phyloP scores from a whole-genome alignment of 2,797 vertebrate species.

The Ceyx erithaca region DNA sequence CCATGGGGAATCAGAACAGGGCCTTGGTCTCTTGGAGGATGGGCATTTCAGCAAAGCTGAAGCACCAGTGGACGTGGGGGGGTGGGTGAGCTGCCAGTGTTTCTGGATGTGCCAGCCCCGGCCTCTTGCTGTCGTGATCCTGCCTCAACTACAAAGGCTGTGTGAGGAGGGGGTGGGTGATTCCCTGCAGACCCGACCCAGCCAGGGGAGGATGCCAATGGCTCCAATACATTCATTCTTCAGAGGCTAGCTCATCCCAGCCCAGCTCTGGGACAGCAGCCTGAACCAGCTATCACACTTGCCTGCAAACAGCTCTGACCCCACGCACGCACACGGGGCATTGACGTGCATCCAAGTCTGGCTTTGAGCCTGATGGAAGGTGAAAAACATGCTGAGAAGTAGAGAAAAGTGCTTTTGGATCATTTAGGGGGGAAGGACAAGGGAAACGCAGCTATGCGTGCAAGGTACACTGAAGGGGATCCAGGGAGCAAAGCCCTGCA shows the following conservation, averaged over 20 bases:
- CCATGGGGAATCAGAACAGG: not conserved
- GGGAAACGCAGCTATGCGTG: not conserved
- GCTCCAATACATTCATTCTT: not conserved
- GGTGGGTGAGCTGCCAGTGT: not conserved
- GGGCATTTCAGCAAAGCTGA: not conserved
- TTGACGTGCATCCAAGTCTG: not conserved
- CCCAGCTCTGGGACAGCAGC: not conserved
- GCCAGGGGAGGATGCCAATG: not conserved
- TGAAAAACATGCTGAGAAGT: not conserved
- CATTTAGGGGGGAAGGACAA: not conserved
- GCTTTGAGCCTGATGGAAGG: not conserved
- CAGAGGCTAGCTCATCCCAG: not conserved
- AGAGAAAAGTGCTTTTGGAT: not conserved
- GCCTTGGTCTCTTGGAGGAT: fast-evolving
- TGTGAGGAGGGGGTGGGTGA: fast-evolving
- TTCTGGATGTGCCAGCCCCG: not conserved
- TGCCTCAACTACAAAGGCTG: not conserved
- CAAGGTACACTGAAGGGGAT: fast-evolving
- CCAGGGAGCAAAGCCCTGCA: not conserved
- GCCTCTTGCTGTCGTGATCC: fast-evolving
- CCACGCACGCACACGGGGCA: fast-evolving
- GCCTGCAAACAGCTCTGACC: not conserved
- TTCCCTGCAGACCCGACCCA: fast-evolving
- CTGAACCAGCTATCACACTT: not conserved
- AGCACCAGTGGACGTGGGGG: fast-evolving